Base-by-base conservation (phyloP, 2,888 invertebrate species). In the Harpalus rubripes region DNA sequence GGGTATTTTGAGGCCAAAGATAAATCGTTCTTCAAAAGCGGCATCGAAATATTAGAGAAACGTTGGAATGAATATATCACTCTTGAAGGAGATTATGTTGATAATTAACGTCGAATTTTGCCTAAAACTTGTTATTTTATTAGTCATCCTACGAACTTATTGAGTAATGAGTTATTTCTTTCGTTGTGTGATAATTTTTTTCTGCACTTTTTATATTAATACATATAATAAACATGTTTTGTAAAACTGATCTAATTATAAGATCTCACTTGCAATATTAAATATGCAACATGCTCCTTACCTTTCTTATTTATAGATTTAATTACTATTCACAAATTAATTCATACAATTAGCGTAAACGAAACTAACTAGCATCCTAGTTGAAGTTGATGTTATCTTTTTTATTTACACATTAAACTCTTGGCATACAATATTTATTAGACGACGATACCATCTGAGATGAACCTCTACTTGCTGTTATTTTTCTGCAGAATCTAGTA, bases 301-400 rank as follows among this genome's bases (percentile, higher is more conserved):
- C 41, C 15, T 16, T 72, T 16, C 41, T 72, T 15, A 72, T 72
- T 41, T 72, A n/a, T 16, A 44, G 68, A 41, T 68, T 26, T 74
- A 74, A 74, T 74, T 74, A 74, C 44, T 41, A 74, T 74, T 52
- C 72, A 44, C 41, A 39, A 74, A 41, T 44, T 74, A 74, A 74
- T 16, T 74, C 72, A 44, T 10, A 41, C 16, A 74, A 74, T 74
- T 74, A 74, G 72, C 44, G 44, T 74, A 74, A 63, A 74, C 16
- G 44, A 74, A 74, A 44, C 44, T 44, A 74, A 74, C 72, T 10
- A 74, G 72, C 44, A 16, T 74, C 41, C 72, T 41, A 44, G 44
- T 16, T 18, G 72, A 44, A 44, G n/a, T 44, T 26, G 72, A 74
- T 74, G 72, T 18, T 74, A 74, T 74, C 72, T 22, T 5, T 44